phyloP scores from a whole-genome alignment of 1,140 invertebrate species.

The Rhyzopertha dominica region DNA sequence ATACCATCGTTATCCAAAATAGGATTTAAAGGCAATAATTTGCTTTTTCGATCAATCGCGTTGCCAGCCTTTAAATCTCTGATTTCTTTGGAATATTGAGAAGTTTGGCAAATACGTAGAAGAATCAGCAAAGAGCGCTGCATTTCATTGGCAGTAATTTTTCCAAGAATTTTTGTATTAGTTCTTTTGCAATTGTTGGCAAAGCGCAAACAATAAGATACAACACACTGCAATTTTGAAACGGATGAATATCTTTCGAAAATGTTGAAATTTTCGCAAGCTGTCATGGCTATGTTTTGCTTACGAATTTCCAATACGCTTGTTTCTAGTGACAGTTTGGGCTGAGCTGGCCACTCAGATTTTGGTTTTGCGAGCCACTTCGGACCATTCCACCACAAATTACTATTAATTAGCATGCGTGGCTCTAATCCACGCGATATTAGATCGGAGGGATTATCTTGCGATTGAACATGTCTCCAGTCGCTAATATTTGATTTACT shows the following conservation, averaged over 20 bases:
- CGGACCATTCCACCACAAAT: slow-evolving; percentile 39
- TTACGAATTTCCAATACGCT: neutral
- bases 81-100: slow-evolving; percentile 8
- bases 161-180: neutral
- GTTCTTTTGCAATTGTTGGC: neutral
- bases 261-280: no score
- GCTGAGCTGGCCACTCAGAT: neutral
- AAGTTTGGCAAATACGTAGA: slow-evolving; percentile 6
- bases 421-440: slow-evolving; percentile 27
- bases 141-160: slow-evolving; percentile 10
- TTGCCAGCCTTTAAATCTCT: neutral
- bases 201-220: slow-evolving; percentile 14
- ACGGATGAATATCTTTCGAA: slow-evolving; percentile 4
- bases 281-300: no score
- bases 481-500: slow-evolving; percentile 19
- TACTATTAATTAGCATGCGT: slow-evolving; percentile 21
- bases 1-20: slow-evolving; percentile 17
- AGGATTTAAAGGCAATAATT: slow-evolving; percentile 14
- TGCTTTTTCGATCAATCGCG: slow-evolving; percentile 4
- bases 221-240: slow-evolving; percentile 4
- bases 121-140: slow-evolving; percentile 1
- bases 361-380: neutral
- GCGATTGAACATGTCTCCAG: slow-evolving; percentile 45
- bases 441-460: slow-evolving; percentile 47
- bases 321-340: neutral